A percentile compares a stretch with the other conserved stretches of the same genome.
These are phyloP conservation scores for Smutsia temminckii DNA, from an alignment of 2,797 vertebrate genomes.

Conservation along the genomic window DNA sequence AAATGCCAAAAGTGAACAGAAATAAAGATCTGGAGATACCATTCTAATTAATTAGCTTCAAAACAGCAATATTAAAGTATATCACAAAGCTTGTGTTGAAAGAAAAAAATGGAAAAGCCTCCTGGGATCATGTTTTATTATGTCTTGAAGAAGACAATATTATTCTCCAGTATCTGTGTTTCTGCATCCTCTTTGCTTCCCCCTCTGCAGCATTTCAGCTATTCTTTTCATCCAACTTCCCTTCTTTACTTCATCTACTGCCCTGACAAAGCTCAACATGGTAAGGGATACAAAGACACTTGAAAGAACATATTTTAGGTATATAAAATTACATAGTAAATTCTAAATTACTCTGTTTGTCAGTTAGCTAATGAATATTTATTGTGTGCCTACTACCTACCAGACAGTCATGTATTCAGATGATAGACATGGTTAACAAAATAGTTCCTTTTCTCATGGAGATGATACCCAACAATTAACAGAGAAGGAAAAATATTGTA, in stretches of 20 bases:
- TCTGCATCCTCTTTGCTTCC: slow-evolving; percentile 25
- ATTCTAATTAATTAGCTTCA: not conserved
- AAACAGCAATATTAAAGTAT: not conserved
- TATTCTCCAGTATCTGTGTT: not conserved
- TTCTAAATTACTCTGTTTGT: not conserved
- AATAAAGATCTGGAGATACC: not conserved
- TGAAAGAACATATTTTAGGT: not conserved
- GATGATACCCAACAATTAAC: not conserved
- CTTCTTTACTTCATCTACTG: not conserved
- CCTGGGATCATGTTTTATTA: not conserved
- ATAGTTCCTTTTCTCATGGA: not conserved
- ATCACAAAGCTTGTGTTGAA: not conserved
- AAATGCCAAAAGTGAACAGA: slow-evolving; percentile 1
- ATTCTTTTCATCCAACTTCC: not conserved
- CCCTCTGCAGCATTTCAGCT: not conserved
- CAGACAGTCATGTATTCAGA: not conserved
- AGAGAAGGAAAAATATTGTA: not conserved
- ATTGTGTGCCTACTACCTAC: not conserved
- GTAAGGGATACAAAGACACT: not conserved
- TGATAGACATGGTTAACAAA: not conserved
- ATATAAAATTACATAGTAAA: not conserved
- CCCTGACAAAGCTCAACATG: not conserved
- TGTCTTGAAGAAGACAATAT: not conserved
- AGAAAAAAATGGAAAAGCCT: not conserved
- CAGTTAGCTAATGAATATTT: not conserved